Conservation (phyloP, 2,113 vertebrate species). For the Notarius quadriscutis region DNA sequence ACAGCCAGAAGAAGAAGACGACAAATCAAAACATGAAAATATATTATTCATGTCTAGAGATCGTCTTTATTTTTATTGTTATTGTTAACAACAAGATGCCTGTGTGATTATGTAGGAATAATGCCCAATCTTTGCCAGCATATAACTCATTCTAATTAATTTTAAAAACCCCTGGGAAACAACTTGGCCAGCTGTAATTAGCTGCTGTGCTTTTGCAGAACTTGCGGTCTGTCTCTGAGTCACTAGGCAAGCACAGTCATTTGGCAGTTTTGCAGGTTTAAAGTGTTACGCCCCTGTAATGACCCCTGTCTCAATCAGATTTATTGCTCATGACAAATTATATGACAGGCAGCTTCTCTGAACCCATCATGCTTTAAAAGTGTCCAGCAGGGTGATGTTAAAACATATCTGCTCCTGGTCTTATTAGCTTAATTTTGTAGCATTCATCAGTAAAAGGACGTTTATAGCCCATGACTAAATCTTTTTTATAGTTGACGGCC, state of each 20-base stretch:
- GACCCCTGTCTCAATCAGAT: neutral
- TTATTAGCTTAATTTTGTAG: neutral
- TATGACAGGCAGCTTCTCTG: neutral
- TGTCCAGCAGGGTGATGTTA: neutral
- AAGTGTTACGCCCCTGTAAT: neutral
- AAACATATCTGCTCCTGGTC: neutral
- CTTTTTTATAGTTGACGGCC: neutral
- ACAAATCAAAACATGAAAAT: too few relatives aligned
- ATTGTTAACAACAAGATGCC: too few relatives aligned
- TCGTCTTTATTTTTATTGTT: too few relatives aligned
- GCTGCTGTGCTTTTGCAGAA: neutral
- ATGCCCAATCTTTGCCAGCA: neutral
- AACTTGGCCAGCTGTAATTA: neutral
- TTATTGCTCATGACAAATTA: neutral
- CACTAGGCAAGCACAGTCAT: neutral
- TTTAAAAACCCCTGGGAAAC: neutral
- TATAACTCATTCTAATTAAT: neutral
- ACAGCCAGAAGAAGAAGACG: too few relatives aligned
- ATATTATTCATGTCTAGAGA: too few relatives aligned
- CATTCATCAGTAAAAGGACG: neutral
- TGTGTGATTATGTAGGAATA: neutral
- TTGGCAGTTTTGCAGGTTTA: neutral
- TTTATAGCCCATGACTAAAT: neutral
- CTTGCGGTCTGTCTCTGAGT: neutral
- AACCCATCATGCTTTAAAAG: neutral